Evolutionary conservation across 2,888 invertebrate species (phyloP).

Genomic region (Anthophora plumipes): DNA sequence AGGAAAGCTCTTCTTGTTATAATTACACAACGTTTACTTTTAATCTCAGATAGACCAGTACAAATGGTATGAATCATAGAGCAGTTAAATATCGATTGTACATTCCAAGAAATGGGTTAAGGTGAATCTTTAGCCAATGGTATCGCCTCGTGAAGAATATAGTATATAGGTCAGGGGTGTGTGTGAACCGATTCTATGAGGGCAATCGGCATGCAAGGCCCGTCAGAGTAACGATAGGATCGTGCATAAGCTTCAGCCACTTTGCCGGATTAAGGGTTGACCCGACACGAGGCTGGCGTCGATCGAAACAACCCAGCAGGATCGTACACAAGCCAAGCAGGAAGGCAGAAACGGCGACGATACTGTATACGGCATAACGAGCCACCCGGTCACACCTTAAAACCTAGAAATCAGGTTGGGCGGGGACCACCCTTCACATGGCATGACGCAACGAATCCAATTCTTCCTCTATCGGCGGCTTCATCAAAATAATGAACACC

Average conservation of each 20-base stretch:
- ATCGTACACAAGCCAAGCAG: constrained; percentile 52
- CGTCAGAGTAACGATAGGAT: constrained; percentile 40
- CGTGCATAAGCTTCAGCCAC: constrained; percentile 59
- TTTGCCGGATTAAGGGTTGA: constrained; percentile 70
- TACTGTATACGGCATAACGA: constrained; percentile 44
- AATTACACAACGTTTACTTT: not conserved
- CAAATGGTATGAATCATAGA: constrained; percentile 3
- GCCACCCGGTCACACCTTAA: constrained; percentile 74
- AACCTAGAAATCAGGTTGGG: constrained; percentile 71
- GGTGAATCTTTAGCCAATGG: not conserved
- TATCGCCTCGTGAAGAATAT: not conserved
- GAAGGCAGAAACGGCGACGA: constrained; percentile 38
- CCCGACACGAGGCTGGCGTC: constrained; percentile 51
- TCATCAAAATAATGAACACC: constrained; percentile 52
- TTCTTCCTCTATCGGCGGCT: constrained; percentile 38
- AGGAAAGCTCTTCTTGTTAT: not conserved
- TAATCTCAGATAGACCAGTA: not conserved
- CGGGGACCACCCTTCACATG: constrained; percentile 64
- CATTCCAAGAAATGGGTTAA: constrained; percentile 40
- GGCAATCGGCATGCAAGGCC: constrained; percentile 54
- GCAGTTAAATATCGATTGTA: constrained; percentile 23
- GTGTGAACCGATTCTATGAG: constrained; percentile 28
- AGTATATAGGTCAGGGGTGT: constrained; percentile 28
- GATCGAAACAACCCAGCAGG: constrained; percentile 64
- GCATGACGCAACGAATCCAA: constrained; percentile 57